Percentiles rank a stretch among this genome's conserved stretches.
These are phyloP conservation scores for Ramphastos sulfuratus DNA, from an alignment of 2,113 vertebrate species.

Conservation along the genomic window DNA sequence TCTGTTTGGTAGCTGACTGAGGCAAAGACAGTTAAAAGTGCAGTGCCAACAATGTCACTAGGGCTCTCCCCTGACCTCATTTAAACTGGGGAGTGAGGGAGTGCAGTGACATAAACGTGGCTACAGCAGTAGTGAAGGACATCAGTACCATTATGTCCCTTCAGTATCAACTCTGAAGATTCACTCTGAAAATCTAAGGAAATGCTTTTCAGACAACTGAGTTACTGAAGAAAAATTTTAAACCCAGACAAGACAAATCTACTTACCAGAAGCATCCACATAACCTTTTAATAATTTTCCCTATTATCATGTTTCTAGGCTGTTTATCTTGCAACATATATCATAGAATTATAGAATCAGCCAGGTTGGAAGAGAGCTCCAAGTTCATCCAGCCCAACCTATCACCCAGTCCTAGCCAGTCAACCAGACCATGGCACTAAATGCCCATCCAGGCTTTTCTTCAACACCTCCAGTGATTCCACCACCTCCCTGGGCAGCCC, in stretches of 20 bases:
- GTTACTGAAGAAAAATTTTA: background rate
- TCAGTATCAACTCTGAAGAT: background rate
- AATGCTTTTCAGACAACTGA: background rate
- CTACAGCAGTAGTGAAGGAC: background rate
- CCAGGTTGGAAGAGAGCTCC: too few species aligned
- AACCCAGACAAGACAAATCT: background rate
- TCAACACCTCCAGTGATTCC: too few species aligned
- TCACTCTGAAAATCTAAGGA: background rate
- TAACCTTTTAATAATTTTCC: background rate
- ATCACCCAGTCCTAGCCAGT: too few species aligned
- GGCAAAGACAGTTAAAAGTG: background rate
- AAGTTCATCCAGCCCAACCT: too few species aligned
- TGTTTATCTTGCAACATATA: background rate
- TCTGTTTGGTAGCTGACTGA: background rate
- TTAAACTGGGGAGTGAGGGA: background rate
- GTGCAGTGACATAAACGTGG: background rate
- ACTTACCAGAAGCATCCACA: background rate
- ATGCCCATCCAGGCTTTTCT: too few species aligned
- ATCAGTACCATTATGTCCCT: background rate
- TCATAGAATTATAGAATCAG: too few species aligned
- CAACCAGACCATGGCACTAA: too few species aligned
- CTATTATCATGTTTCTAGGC: background rate
- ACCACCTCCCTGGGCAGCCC: too few species aligned
- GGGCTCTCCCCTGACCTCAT: background rate
- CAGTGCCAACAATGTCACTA: too few species aligned